Base-by-base conservation (phyloP, 2,888 invertebrate genomes). In the Apamea crenata region DNA sequence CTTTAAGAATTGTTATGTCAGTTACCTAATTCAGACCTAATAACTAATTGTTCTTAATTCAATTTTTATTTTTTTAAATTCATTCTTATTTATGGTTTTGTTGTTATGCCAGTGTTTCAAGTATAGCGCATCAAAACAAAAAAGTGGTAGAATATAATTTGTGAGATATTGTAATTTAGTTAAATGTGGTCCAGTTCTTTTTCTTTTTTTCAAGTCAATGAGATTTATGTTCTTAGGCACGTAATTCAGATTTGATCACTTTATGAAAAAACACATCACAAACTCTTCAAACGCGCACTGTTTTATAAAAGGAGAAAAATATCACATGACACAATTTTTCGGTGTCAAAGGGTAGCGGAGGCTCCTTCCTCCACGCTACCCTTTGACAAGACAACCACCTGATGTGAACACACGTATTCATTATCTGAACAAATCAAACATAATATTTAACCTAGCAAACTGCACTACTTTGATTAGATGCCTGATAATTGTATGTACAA, bases 11-110 rank as follows among this genome's bases (percentile, higher is more conserved):
- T 7, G 40, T 40, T 6, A 40, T 7, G 7, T 40, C n/a, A n/a
- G 40, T 6, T 40, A 40, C 40, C 40, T 40, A 40, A 7, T 40
- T 40, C 40, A 40, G 40, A 7, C 7, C 40, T 40, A 40, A 40
- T 40, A 40, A 6, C 40, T 40, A 40, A 40, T 2, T 50, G 59
- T 78, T 78, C 78, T 1, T 14, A 50, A 40, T 78, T 69, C 68
- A 78, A 68, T 63, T 5, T 12, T 44, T 21, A 4, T 6, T 21
- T n/a, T 59, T 12, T 29, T 32, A 29, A 14, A 40, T 4, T 12
- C 12, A 32, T 47, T 47, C 16, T 4, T 29, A 29, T 25, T 61
- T 12, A 65, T 47, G 21, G 25, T 73, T 32, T 40, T 47, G 25
- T 73, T 73, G 47, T 47, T 47, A 65, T 47, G 65, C n/a, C n/a